Evolutionary conservation across 2,113 vertebrate genomes (phyloP).

Genomic region (Ariopsis seemanni): DNA sequence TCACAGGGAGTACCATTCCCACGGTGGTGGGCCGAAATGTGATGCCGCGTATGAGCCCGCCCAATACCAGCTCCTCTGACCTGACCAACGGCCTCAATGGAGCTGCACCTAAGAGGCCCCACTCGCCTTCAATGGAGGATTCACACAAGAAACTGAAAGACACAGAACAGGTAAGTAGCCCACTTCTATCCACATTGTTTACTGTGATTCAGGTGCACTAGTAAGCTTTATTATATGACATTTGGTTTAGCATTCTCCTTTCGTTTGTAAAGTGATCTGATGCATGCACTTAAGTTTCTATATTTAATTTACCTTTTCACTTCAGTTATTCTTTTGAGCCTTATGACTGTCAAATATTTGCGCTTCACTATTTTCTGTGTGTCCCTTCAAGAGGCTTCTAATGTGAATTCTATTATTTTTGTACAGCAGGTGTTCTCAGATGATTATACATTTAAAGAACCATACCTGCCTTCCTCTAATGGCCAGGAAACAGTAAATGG

Average conservation of each 20-base stretch:
- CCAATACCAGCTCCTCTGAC: slow-evolving; percentile 68
- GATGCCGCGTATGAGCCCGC: slow-evolving; percentile 63
- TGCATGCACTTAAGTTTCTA: not conserved
- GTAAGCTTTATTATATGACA: not conserved
- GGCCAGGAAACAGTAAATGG: slow-evolving; percentile 64
- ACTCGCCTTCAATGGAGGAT: slow-evolving; percentile 74
- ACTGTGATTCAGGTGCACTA: not conserved
- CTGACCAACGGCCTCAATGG: slow-evolving; percentile 70
- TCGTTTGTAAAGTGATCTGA: not conserved
- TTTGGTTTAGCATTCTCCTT: not conserved
- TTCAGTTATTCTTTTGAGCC: not conserved
- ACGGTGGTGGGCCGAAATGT: slow-evolving; percentile 69
- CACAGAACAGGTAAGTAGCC: slow-evolving; percentile 68
- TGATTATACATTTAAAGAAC: slow-evolving; percentile 76
- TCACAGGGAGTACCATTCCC: slow-evolving; percentile 69
- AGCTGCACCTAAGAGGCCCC: slow-evolving; percentile 72
- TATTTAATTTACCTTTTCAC: not conserved
- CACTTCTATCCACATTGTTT: not conserved
- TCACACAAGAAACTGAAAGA: slow-evolving; percentile 76
- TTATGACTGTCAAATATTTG: not conserved
- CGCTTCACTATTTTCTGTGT: not conserved
- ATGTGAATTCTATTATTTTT: not conserved
- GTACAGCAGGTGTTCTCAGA: slow-evolving; percentile 53
- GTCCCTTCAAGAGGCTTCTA: not conserved
- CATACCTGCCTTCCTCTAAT: slow-evolving; percentile 68